Conservation (phyloP, 2,113 vertebrate genomes). For the Dunckerocampus dactyliophorus region DNA sequence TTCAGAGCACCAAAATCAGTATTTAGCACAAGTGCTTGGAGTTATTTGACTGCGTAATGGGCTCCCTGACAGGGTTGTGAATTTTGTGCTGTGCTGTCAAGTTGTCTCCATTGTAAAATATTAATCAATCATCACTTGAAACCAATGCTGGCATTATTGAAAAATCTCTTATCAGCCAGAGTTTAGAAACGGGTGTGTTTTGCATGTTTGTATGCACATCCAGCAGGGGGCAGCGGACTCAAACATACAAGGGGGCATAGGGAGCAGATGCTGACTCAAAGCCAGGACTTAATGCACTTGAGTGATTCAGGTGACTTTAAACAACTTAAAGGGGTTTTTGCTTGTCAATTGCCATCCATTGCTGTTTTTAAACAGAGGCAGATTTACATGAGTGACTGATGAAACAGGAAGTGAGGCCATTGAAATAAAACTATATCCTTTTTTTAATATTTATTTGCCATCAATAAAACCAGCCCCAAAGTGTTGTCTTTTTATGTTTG, state of each 20-base stretch:
- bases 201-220: slow-evolving; percentile 28
- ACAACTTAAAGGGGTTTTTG: slow-evolving; percentile 5
- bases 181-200: slow-evolving; percentile 15
- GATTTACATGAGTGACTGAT: background rate
- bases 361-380: background rate
- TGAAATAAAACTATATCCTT: too few species aligned
- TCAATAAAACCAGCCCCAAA: too few species aligned
- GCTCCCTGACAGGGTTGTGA: background rate
- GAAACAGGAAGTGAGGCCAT: background rate
- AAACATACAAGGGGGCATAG: slow-evolving; percentile 20
- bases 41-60: background rate
- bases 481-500: too few species aligned
- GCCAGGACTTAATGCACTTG: slow-evolving; percentile 16
- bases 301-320: slow-evolving; percentile 17
- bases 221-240: slow-evolving; percentile 60
- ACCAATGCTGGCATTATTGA: slow-evolving; percentile 7
- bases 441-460: too few species aligned
- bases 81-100: background rate
- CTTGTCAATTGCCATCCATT: background rate
- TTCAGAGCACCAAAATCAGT: background rate
- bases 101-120: background rate
- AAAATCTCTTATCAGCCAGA: slow-evolving; percentile 21
- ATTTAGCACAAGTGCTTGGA: background rate
- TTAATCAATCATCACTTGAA: slow-evolving; percentile 8
- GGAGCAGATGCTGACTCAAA: slow-evolving; percentile 13